Percentiles rank a stretch among this genome's conserved stretches.
Evolutionary conservation across 2,797 vertebrate genomes (phyloP).

Genomic region (Clarias pachynema): DNA sequence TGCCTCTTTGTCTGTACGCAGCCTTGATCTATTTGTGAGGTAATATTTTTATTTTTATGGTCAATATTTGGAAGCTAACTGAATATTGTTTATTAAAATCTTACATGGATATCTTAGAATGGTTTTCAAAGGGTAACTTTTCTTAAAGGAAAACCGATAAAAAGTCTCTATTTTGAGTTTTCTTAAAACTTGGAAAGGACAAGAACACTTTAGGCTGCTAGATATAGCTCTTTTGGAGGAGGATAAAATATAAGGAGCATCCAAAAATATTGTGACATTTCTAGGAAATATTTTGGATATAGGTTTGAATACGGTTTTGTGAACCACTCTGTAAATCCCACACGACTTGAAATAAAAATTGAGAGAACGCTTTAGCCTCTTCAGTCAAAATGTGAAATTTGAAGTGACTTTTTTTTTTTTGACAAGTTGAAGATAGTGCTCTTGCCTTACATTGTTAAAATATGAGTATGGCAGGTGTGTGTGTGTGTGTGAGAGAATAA

Average conservation of each 20-base stretch:
- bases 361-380: background rate
- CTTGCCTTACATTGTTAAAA: conserved; percentile 5
- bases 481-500: background rate
- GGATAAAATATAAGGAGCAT: background rate
- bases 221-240: background rate
- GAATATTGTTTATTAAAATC: background rate
- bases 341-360: background rate
- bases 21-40: background rate
- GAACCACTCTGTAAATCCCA: background rate
- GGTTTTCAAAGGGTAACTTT: background rate
- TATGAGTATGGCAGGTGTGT: background rate
- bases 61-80: background rate
- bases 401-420: background rate
- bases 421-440: background rate
- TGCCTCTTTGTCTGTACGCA: background rate
- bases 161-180: background rate
- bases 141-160: background rate
- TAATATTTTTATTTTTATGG: background rate
- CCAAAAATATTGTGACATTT: background rate
- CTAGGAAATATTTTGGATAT: background rate
- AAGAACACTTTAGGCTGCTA: background rate
- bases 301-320: background rate
- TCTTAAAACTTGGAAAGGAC: background rate
- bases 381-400: background rate
- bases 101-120: background rate